Conservation (phyloP, 1,140 invertebrate species). For the Lepidurus apus region DNA sequence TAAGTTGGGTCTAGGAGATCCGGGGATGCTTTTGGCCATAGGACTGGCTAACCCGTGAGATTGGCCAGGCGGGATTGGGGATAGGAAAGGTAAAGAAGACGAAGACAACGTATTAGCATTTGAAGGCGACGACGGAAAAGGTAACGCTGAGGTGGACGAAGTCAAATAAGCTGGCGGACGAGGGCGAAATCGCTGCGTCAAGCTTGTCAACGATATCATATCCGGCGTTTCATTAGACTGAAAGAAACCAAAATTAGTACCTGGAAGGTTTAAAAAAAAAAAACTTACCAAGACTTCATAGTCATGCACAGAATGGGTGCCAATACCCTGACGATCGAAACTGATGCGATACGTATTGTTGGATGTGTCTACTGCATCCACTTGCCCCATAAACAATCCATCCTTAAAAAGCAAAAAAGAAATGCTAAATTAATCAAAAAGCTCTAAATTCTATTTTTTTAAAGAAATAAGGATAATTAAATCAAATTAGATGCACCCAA, state of each 20-base stretch:
- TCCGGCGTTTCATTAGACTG: slow-evolving; percentile 48
- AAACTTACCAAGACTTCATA: slow-evolving; percentile 77
- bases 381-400: slow-evolving; percentile 90
- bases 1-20: slow-evolving; percentile 37
- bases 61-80: neutral
- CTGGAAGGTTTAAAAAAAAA: slow-evolving; percentile 23
- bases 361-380: slow-evolving; percentile 95
- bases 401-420: slow-evolving; percentile 50
- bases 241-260: neutral
- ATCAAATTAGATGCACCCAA: neutral
- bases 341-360: slow-evolving; percentile 96
- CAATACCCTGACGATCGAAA: slow-evolving; percentile 87
- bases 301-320: slow-evolving; percentile 93
- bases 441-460: neutral
- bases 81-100: slow-evolving; percentile 8
- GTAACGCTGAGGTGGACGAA: slow-evolving; percentile 33
- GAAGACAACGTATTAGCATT: neutral
- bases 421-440: neutral
- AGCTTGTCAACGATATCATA: slow-evolving; percentile 79
- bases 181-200: slow-evolving; percentile 74
- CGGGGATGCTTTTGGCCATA: slow-evolving; percentile 37
- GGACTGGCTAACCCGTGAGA: slow-evolving; percentile 17
- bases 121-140: slow-evolving; percentile 16
- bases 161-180: slow-evolving; percentile 53
- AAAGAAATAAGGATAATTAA: neutral